A percentile compares a stretch with the other conserved stretches of the same genome.
Conservation (phyloP, 2,113 vertebrate species). For the Cyprinodon tularosa region DNA sequence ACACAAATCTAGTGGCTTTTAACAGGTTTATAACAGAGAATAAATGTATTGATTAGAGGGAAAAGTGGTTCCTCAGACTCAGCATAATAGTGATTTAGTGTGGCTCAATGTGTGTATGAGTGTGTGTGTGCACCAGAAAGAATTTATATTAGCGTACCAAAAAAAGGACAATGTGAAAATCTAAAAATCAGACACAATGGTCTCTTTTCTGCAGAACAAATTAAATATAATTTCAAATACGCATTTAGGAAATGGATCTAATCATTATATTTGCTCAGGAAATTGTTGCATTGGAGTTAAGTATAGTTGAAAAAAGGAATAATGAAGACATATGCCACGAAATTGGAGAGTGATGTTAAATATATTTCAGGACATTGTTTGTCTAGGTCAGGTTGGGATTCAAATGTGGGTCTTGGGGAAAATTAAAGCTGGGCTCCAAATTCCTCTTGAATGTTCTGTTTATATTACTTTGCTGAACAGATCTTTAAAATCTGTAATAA, state of each 20-base stretch:
- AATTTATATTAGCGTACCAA: conserved; percentile 15
- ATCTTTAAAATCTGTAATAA: conserved; percentile 1
- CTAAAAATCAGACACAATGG: conserved; percentile 53
- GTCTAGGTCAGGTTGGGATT: conserved; percentile 47
- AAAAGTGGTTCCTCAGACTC: conserved; percentile 5
- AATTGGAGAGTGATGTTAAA: conserved; percentile 55
- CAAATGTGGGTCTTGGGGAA: conserved; percentile 47
- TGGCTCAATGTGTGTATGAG: not conserved
- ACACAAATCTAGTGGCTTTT: conserved; percentile 23
- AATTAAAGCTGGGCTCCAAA: conserved; percentile 33
- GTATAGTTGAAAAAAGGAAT: conserved; percentile 50
- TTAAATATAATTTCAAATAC: conserved; percentile 59
- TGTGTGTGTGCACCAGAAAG: not conserved
- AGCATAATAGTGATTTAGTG: conserved; percentile 11
- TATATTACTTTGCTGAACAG: conserved; percentile 32
- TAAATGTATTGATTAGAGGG: conserved; percentile 9
- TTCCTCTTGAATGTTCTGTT: conserved; percentile 47
- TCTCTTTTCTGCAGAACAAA: conserved; percentile 47
- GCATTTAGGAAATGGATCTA: conserved; percentile 64
- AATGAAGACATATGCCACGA: conserved; percentile 62
- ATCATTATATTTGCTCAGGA: conserved; percentile 67
- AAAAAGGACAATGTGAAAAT: conserved; percentile 32
- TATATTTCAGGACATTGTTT: conserved; percentile 49
- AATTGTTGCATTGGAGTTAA: conserved; percentile 44
- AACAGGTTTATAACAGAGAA: conserved; percentile 40